phyloP scores from a whole-genome alignment of 2,888 invertebrate species.

The Harpagoxenus sublaevis region DNA sequence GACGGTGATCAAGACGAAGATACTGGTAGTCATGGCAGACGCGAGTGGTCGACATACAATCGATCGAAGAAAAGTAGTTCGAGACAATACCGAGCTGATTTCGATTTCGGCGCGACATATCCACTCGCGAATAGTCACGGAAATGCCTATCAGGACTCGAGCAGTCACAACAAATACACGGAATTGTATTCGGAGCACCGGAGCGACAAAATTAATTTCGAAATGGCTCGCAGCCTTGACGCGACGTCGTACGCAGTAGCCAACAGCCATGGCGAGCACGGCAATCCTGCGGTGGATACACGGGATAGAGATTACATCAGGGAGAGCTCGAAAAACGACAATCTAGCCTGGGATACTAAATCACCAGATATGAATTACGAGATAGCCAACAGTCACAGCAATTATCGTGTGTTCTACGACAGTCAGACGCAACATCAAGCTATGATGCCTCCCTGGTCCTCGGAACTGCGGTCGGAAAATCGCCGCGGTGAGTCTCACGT shows the following conservation, averaged over 20 bases:
- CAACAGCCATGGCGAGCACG: conserved; percentile 78
- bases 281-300: conserved; percentile 65
- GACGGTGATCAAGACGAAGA: conserved; percentile 67
- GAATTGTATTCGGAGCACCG: conserved; percentile 61
- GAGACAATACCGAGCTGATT: conserved; percentile 48
- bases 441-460: conserved; percentile 53
- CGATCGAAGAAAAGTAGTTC: conserved; percentile 47
- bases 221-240: conserved; percentile 49
- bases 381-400: conserved; percentile 81
- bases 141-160: conserved; percentile 69
- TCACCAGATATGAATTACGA: conserved; percentile 73
- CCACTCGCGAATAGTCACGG: conserved; percentile 73
- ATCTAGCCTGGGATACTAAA: conserved; percentile 55
- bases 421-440: conserved; percentile 68
- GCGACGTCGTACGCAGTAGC: conserved; percentile 71
- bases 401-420: conserved; percentile 79
- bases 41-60: conserved; percentile 67
- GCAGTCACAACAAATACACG: conserved; percentile 72
- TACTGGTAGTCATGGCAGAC: conserved; percentile 76
- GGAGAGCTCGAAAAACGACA: conserved; percentile 51
- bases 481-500: background rate
- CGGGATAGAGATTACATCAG: conserved; percentile 62
- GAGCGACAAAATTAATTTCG: conserved; percentile 59
- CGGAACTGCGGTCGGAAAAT: conserved; percentile 58
- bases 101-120: conserved; percentile 65